Evolutionary conservation across 2,888 invertebrate genomes (phyloP).

Genomic region (Scaptomyza flava): DNA sequence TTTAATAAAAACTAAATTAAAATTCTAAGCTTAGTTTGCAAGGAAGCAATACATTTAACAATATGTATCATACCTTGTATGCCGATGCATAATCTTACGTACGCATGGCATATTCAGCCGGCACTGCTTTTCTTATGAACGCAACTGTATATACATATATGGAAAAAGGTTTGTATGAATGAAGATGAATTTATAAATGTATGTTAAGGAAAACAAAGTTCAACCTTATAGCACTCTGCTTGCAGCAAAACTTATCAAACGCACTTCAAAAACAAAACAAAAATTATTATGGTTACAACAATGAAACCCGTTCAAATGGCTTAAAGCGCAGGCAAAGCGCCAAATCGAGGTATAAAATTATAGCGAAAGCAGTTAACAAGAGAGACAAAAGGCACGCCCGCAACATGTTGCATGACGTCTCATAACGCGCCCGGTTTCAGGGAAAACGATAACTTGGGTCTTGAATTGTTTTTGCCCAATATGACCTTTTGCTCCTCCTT

Average conservation of each 20-base stretch:
- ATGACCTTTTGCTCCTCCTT: slow-evolving; percentile 99
- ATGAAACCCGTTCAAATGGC: slow-evolving; percentile 41
- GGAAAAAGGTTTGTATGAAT: slow-evolving; percentile 16
- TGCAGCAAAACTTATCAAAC: slow-evolving; percentile 41
- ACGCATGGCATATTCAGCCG: not conserved
- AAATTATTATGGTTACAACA: slow-evolving; percentile 57
- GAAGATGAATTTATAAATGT: slow-evolving; percentile 10
- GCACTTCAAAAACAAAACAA: slow-evolving; percentile 48
- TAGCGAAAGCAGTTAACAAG: slow-evolving; percentile 62
- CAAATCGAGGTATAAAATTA: slow-evolving; percentile 46
- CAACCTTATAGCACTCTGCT: slow-evolving; percentile 46
- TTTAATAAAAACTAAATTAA: not conserved
- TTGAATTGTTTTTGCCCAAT: slow-evolving; percentile 97
- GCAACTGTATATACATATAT: slow-evolving; percentile 36
- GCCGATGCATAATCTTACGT: not conserved
- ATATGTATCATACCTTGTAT: not conserved
- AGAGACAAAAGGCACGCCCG: slow-evolving; percentile 23
- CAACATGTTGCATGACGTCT: slow-evolving; percentile 70
- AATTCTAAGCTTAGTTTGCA: not conserved
- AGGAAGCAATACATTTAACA: not conserved
- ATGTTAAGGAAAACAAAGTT: slow-evolving; percentile 26
- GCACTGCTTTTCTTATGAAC: slow-evolving; percentile 10
- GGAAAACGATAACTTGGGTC: slow-evolving; percentile 97
- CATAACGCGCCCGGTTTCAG: slow-evolving; percentile 91
- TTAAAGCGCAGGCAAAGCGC: slow-evolving; percentile 51